Conservation (phyloP, 2,797 vertebrate genomes). For the Borostomias antarcticus region DNA sequence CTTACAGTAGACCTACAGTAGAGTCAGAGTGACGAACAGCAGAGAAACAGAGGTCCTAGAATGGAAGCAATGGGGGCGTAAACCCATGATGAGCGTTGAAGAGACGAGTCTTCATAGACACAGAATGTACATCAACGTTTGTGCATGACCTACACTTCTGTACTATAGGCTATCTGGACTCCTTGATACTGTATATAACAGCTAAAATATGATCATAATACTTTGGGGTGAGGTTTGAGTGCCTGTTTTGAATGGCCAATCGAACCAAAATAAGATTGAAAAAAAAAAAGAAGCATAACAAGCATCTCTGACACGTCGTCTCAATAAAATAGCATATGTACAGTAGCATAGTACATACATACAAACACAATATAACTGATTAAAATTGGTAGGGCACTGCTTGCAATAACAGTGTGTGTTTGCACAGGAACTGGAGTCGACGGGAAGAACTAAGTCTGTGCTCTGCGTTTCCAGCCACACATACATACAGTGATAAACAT, state of each 20-base stretch:
- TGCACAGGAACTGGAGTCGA: slow-evolving; percentile 1
- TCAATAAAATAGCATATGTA: background rate
- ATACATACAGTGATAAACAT: slow-evolving; percentile 16
- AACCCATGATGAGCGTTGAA: slow-evolving; percentile 7
- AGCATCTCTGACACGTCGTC: background rate
- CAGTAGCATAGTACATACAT: slow-evolving; percentile 3
- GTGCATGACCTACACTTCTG: background rate
- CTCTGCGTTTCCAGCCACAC: background rate
- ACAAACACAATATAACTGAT: slow-evolving; percentile 10
- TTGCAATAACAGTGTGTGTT: slow-evolving; percentile 7
- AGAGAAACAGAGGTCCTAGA: background rate
- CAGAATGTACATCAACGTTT: background rate
- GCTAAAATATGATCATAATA: background rate
- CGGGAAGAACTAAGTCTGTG: slow-evolving; percentile 5
- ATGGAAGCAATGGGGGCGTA: slow-evolving; percentile 2
- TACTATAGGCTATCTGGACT: background rate
- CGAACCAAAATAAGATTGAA: background rate
- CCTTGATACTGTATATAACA: slow-evolving; percentile 4
- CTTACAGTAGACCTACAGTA: background rate
- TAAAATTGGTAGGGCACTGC: slow-evolving; percentile 4
- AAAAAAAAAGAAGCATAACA: background rate
- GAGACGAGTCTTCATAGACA: slow-evolving; percentile 4
- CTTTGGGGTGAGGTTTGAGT: background rate
- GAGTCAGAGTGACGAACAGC: background rate
- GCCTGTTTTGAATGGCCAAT: slow-evolving; percentile 3